Conservation (phyloP, 1,140 invertebrate genomes). For the Drosophila dunni region DNA sequence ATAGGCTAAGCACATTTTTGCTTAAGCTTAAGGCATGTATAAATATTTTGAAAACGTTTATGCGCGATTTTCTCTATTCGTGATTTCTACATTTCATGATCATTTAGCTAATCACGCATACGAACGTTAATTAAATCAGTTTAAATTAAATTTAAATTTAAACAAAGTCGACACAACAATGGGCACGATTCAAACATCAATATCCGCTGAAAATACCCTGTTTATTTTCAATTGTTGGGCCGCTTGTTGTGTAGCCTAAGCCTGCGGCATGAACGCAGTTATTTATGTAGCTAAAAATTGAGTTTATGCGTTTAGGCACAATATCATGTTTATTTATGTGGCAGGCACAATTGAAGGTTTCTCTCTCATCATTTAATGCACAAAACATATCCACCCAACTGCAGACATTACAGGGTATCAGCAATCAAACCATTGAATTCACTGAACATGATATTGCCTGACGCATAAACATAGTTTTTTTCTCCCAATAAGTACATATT, state of each 20-base stretch:
- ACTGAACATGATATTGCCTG: constrained; percentile 15
- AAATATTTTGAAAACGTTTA: constrained; percentile 70
- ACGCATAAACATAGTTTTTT: constrained; percentile 24
- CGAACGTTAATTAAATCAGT: constrained; percentile 28
- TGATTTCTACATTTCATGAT: constrained; percentile 36
- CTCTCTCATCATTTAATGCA: constrained; percentile 29
- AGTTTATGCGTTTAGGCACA: constrained; percentile 30
- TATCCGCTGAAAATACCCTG: neutral
- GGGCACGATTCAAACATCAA: constrained; percentile 30
- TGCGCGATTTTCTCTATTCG: constrained; percentile 40
- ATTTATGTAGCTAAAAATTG: constrained; percentile 20
- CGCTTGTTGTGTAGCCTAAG: constrained; percentile 49
- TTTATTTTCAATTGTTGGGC: neutral
- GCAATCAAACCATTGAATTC: constrained; percentile 15
- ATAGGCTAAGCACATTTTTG: constrained; percentile 65
- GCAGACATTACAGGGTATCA: constrained; percentile 25
- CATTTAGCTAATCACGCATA: constrained; percentile 38
- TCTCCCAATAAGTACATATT: neutral
- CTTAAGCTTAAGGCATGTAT: constrained; percentile 74
- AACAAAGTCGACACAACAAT: constrained; percentile 39
- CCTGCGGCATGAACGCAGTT: constrained; percentile 60
- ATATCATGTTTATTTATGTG: constrained; percentile 25
- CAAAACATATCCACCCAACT: constrained; percentile 38
- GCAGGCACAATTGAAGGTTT: constrained; percentile 39
- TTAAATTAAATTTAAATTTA: neutral